Percentiles rank a stretch among this genome's conserved stretches.
These are phyloP conservation scores for Vesta saturnalis DNA, from an alignment of 2,888 invertebrate genomes.

Conservation along the genomic window DNA sequence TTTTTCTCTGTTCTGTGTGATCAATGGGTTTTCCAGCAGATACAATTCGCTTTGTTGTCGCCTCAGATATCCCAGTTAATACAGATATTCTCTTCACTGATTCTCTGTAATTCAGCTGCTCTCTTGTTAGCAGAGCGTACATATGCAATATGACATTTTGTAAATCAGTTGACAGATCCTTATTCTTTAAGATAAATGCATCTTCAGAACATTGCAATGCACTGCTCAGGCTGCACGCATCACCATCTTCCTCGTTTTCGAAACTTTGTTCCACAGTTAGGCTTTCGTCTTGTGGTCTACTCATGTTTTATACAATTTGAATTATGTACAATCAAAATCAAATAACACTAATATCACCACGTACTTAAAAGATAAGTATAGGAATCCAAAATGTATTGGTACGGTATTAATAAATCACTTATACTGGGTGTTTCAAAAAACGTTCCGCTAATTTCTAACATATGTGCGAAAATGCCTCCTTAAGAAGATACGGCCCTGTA, in stretches of 20 bases:
- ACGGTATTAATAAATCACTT: background rate
- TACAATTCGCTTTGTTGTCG: background rate
- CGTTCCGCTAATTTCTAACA: too few relatives aligned
- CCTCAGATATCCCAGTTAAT: background rate
- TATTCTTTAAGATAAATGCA: background rate
- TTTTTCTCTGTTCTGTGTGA: background rate
- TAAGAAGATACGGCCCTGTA: too few relatives aligned
- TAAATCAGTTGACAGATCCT: background rate
- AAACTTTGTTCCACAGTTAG: background rate
- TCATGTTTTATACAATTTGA: too few relatives aligned
- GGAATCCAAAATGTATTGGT: background rate
- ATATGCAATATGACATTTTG: background rate
- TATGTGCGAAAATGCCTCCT: too few relatives aligned
- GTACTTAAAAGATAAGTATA: background rate
- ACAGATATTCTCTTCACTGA: background rate
- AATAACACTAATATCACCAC: too few relatives aligned
- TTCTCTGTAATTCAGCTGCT: slow-evolving; percentile 5
- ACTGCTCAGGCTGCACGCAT: background rate
- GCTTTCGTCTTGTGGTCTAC: too few relatives aligned
- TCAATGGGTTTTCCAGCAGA: background rate
- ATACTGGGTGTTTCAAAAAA: too few relatives aligned
- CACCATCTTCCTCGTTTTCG: background rate
- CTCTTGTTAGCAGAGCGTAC: background rate
- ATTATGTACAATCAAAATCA: too few relatives aligned
- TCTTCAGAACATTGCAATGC: background rate